Conservation (phyloP, 2,113 vertebrate genomes). For the Brachyhypopomus gauderio region DNA sequence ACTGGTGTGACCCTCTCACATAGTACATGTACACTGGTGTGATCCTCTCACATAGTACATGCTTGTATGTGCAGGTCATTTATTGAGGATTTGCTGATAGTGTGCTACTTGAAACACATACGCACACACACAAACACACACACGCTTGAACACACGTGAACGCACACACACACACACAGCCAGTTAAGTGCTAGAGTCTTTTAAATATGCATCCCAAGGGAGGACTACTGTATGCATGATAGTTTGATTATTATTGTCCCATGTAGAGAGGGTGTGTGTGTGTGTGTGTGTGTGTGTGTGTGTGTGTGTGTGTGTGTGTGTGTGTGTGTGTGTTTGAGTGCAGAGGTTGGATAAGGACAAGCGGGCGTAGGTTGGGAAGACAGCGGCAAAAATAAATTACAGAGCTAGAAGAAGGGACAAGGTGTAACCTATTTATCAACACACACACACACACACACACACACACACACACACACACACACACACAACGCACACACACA, state of each 20-base stretch:
- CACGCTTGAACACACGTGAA: neutral
- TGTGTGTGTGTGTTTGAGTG: constrained; percentile 3
- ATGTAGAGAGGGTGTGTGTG: neutral
- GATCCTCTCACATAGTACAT: too few species aligned
- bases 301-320: constrained; percentile 4
- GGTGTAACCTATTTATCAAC: constrained; percentile 24
- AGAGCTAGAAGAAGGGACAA: constrained; percentile 5
- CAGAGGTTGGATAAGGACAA: constrained; percentile 42
- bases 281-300: neutral
- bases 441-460: constrained; percentile 34
- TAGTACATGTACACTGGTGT: too few species aligned
- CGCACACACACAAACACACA: neutral
- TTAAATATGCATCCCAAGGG: constrained; percentile 25
- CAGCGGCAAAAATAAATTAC: constrained; percentile 34
- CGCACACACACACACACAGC: constrained; percentile 6
- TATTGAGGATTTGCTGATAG: neutral
- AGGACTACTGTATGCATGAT: constrained; percentile 12
- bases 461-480: constrained; percentile 29
- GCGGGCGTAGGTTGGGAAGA: constrained; percentile 24
- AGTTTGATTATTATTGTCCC: constrained; percentile 40
- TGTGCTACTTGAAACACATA: neutral
- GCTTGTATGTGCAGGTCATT: neutral
- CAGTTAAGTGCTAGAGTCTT: constrained; percentile 24
- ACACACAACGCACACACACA: constrained; percentile 24
- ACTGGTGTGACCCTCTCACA: too few species aligned